Conservation (phyloP, 2,888 invertebrate species). For the Apantesis nais region DNA sequence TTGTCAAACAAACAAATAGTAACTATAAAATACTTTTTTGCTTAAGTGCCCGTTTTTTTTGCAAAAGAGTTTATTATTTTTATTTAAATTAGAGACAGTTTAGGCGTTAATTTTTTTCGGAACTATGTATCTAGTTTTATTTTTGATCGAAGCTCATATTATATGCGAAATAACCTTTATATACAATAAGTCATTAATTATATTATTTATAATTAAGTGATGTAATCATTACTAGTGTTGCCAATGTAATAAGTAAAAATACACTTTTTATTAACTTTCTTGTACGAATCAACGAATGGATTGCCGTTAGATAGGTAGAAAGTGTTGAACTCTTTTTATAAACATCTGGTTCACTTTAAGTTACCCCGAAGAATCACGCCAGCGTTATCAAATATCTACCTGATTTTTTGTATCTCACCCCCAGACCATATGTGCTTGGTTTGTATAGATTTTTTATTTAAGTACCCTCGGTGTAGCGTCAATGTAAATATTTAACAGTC, state of each 20-base stretch:
- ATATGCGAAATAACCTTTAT: too few relatives aligned
- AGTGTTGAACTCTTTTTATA: slow-evolving; percentile 26
- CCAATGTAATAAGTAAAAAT: too few relatives aligned
- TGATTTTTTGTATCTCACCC: slow-evolving; percentile 63
- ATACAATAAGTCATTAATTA: too few relatives aligned
- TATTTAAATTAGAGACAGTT: too few relatives aligned
- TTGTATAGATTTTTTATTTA: slow-evolving; percentile 41
- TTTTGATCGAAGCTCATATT: too few relatives aligned
- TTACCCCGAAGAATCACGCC: slow-evolving; percentile 39
- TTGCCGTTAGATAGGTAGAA: slow-evolving; percentile 12
- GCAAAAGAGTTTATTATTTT: too few relatives aligned
- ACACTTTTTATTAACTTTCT: slow-evolving; percentile 27
- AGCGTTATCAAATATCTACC: slow-evolving; percentile 63
- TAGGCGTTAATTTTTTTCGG: too few relatives aligned
- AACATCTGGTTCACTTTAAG: slow-evolving; percentile 50
- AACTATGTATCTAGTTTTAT: too few relatives aligned
- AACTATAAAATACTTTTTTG: too few relatives aligned
- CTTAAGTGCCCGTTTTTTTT: too few relatives aligned
- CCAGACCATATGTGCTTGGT: slow-evolving; percentile 52
- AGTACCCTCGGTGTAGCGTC: slow-evolving; percentile 14
- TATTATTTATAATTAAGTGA: slow-evolving; percentile 31
- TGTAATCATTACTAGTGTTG: slow-evolving; percentile 29
- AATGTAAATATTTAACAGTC: slow-evolving; percentile 33
- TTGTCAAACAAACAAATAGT: too few relatives aligned
- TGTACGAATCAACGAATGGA: background rate